Evolutionary conservation across 1,140 invertebrate genomes (phyloP).

Genomic region (Drosophila auraria): DNA sequence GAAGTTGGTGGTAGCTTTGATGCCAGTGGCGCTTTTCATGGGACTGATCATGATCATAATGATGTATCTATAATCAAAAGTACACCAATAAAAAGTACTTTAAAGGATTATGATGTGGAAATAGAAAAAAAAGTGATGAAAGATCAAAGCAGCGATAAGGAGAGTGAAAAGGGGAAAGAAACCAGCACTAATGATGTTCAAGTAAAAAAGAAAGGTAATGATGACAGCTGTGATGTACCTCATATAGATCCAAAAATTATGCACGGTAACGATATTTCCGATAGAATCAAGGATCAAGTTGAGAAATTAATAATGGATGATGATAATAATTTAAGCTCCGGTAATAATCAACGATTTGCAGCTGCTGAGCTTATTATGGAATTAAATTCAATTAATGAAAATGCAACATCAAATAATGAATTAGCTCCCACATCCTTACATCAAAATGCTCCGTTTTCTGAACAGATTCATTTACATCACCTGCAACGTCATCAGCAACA

Average conservation of each 20-base stretch:
- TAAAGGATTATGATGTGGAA: conserved; percentile 5
- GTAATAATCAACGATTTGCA: conserved; percentile 35
- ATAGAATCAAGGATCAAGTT: conserved; percentile 90
- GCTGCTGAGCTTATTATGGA: not conserved
- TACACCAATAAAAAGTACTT: not conserved
- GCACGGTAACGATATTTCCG: conserved; percentile 82
- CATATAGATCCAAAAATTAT: conserved; percentile 10
- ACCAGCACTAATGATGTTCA: not conserved
- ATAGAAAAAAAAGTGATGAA: not conserved
- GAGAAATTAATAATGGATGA: conserved; percentile 91
- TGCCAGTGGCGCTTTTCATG: conserved; percentile 93
- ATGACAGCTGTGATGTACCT: conserved; percentile 5
- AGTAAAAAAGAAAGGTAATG: not conserved
- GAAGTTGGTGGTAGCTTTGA: conserved; percentile 95
- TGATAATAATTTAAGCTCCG: conserved; percentile 65
- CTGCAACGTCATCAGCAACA: conserved; percentile 3
- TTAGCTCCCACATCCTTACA: not conserved
- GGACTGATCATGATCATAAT: conserved; percentile 59
- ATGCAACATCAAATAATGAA: not conserved
- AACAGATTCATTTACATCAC: conserved; percentile 1
- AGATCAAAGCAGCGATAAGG: not conserved
- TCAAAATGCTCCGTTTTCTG: conserved; percentile 1
- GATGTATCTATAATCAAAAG: conserved; percentile 9
- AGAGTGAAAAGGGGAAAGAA: conserved; percentile 5
- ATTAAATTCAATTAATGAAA: conserved; percentile 13